phyloP scores from a whole-genome alignment of 2,888 invertebrate species.

The Chouioia cunea region DNA sequence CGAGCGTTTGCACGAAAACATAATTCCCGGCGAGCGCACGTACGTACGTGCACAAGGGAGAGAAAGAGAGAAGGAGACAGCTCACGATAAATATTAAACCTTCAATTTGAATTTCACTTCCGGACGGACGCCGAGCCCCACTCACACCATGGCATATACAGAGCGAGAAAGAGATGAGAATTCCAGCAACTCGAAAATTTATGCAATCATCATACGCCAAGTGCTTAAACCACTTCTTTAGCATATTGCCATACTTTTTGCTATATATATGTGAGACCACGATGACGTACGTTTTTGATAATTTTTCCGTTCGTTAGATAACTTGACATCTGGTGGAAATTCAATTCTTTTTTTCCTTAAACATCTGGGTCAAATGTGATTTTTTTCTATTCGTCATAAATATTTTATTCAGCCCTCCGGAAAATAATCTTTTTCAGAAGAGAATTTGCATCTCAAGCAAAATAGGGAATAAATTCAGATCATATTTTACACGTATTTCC shows the following conservation, averaged over 20 bases:
- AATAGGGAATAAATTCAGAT: neutral
- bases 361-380: no score
- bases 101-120: conserved; percentile 62
- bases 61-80: conserved; percentile 28
- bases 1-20: conserved; percentile 32
- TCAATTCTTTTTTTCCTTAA: no score
- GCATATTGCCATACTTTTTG: conserved; percentile 48
- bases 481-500: conserved; percentile 3
- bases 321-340: no score
- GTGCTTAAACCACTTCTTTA: conserved; percentile 45
- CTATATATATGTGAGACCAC: neutral
- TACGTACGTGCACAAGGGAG: conserved; percentile 10
- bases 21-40: conserved; percentile 32
- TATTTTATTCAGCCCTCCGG: no score
- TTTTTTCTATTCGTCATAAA: no score
- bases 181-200: conserved; percentile 44
- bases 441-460: no score
- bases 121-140: conserved; percentile 30
- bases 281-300: neutral
- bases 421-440: no score
- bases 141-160: neutral
- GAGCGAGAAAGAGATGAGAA: conserved; percentile 42
- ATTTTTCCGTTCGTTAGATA: conserved; percentile 10
- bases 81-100: conserved; percentile 61
- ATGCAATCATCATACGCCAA: conserved; percentile 45